Conservation (phyloP, 2,797 vertebrate species). For the Lacerta agilis region DNA sequence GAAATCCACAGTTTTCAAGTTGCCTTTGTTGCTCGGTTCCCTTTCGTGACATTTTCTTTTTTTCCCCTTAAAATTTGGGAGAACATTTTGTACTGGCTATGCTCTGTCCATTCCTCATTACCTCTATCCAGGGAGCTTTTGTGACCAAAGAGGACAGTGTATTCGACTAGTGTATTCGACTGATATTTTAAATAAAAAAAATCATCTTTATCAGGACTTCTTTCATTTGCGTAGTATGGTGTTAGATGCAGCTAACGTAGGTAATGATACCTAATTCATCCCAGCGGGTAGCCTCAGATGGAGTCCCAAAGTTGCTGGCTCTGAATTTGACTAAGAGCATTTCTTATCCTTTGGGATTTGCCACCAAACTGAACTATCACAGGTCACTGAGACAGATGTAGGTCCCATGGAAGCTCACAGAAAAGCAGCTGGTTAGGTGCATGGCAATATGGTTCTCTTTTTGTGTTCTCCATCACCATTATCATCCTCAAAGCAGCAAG, state of each 20-base stretch:
- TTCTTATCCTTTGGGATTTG: slow-evolving; percentile 37
- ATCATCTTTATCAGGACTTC: slow-evolving; percentile 12
- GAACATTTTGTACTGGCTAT: neutral
- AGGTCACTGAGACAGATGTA: slow-evolving; percentile 2
- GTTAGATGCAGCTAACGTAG: neutral
- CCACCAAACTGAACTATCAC: slow-evolving; percentile 29
- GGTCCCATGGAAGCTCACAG: slow-evolving; percentile 33
- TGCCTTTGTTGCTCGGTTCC: neutral
- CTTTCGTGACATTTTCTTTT: neutral
- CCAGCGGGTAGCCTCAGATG: neutral
- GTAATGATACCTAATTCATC: neutral
- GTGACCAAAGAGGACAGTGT: neutral
- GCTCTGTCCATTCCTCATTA: neutral
- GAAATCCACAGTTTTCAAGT: neutral
- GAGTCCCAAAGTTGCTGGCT: slow-evolving; percentile 15
- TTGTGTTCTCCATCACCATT: neutral
- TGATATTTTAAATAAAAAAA: too few relatives aligned
- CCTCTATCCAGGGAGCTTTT: neutral
- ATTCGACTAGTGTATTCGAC: neutral
- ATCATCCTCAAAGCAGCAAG: neutral
- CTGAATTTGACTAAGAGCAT: slow-evolving; percentile 1
- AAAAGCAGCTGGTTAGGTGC: slow-evolving; percentile 5
- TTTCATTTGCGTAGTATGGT: neutral
- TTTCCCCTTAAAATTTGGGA: neutral
- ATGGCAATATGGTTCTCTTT: slow-evolving; percentile 30